Evolutionary conservation across 2,113 vertebrate genomes (phyloP).

Genomic region (Canis aureus): DNA sequence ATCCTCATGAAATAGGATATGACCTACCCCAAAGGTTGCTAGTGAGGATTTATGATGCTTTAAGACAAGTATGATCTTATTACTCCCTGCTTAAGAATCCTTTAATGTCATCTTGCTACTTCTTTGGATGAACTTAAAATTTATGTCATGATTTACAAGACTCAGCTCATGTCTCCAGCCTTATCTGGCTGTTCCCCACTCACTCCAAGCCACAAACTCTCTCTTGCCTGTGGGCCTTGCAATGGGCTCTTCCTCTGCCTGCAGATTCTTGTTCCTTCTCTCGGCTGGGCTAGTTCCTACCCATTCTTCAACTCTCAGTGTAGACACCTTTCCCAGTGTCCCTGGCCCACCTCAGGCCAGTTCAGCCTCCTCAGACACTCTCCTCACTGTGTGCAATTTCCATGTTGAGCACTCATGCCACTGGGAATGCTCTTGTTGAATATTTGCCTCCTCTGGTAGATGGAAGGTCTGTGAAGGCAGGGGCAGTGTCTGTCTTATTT

Average conservation of each 20-base stretch:
- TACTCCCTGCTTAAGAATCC: neutral
- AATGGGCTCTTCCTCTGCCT: neutral
- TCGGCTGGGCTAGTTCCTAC: neutral
- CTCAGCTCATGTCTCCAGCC: neutral
- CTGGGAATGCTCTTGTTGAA: neutral
- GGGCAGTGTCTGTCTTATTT: neutral
- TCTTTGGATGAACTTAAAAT: slow-evolving; percentile 33
- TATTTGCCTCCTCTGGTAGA: neutral
- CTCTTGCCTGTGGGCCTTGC: neutral
- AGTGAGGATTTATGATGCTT: neutral
- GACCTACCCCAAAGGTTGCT: neutral
- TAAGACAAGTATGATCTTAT: neutral
- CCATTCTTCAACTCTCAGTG: neutral
- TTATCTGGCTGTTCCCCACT: neutral
- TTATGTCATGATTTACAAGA: neutral
- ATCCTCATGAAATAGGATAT: neutral
- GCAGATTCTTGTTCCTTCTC: neutral
- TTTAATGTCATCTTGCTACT: neutral
- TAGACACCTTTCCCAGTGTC: neutral
- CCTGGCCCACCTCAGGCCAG: neutral
- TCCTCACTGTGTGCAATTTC: neutral
- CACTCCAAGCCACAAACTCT: neutral
- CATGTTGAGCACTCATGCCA: neutral
- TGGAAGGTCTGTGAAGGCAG: neutral
- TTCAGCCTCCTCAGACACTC: neutral